Evolutionary conservation across 2,888 invertebrate species (phyloP), one percentile per base, ranked within the genome.

Genomic region (Heteromyza rotundicornis): DNA sequence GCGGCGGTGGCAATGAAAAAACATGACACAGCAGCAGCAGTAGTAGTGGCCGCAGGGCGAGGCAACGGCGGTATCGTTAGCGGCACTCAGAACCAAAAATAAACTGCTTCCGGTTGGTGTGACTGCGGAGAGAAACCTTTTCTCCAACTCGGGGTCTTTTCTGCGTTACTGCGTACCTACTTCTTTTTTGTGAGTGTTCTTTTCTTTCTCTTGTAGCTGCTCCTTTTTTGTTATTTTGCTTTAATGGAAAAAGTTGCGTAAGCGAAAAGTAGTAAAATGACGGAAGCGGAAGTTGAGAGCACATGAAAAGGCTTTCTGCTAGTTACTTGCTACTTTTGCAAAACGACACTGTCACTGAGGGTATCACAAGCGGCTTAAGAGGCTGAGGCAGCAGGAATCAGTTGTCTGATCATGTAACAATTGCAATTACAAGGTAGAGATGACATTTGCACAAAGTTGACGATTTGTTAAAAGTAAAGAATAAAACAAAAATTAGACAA

Each of bases 361-460:
- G 32, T n/a, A 40, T 7, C 27, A n/a, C 47, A 47, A 14, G 20
- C 47, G 47, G 40, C 10, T 32, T n/a, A 40, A 40, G n/a, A 7
- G 40, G 40, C 40, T 8, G 40, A 3, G 40, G 40, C 40, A 40
- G n/a, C 16, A n/a, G 40, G 3, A n/a, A 32, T 32, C 10, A n/a
- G 3, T 40, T 40, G 40, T n/a, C n/a, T 40, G 16, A 40, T 14
- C 57, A 57, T 49, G 49, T 62, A 62, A 62, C 62, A 62, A 59
- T 55, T 59, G 62, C 58, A 62, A 62, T 62, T 62, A 62, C 62
- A 59, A 24, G 62, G 58, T 59, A 62, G 50, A 50, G 59, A 62
- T 62, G 62, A 59, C 62, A 62, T 62, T 62, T 59, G 54, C 23
- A 50, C 54, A 62, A 62, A 62, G 62, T 62, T 62, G 62, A 53